Percentiles rank a stretch among this genome's conserved stretches.
phyloP scores from a whole-genome alignment of 1,140 invertebrate genomes.

The Reticulitermes speratus region DNA sequence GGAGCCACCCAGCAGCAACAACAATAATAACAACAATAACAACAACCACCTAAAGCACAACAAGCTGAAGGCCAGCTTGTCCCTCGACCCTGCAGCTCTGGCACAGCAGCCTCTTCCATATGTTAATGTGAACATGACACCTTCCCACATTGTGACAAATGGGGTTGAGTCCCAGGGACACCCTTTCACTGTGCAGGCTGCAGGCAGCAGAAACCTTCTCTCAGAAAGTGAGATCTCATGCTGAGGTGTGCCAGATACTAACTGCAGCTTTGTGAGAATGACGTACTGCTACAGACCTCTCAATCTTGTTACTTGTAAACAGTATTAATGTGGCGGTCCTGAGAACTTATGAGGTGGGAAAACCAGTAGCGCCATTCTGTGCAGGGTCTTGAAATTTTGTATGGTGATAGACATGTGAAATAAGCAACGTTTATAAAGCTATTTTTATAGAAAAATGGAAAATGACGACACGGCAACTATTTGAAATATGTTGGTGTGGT shows the following conservation, averaged over 20 bases:
- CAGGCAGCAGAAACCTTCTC: not conserved
- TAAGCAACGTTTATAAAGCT: too few species aligned
- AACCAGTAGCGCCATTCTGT: too few species aligned
- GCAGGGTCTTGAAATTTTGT: too few species aligned
- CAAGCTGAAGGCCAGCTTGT: constrained; percentile 49
- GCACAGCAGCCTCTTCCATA: constrained; percentile 28
- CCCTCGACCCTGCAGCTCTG: constrained; percentile 52
- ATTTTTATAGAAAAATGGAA: too few species aligned
- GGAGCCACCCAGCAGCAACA: constrained; percentile 32
- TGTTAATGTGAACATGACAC: constrained; percentile 31
- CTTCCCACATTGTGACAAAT: not conserved
- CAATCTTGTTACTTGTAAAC: too few species aligned
- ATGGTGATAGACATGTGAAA: too few species aligned
- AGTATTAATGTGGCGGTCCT: too few species aligned
- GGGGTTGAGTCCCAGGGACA: constrained; percentile 11
- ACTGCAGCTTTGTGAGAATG: not conserved
- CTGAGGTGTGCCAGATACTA: not conserved
- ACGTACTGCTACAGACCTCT: too few species aligned
- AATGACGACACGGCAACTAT: too few species aligned
- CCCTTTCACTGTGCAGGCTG: constrained; percentile 27
- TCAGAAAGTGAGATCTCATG: constrained; percentile 27
- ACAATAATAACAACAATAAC: constrained; percentile 37
- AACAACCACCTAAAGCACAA: constrained; percentile 29
- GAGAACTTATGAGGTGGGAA: too few species aligned
- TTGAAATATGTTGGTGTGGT: too few species aligned